Percentiles rank a stretch among this genome's conserved stretches.
These are phyloP conservation scores for Rallus limicola DNA, from an alignment of 2,113 vertebrate species.

Conservation along the genomic window DNA sequence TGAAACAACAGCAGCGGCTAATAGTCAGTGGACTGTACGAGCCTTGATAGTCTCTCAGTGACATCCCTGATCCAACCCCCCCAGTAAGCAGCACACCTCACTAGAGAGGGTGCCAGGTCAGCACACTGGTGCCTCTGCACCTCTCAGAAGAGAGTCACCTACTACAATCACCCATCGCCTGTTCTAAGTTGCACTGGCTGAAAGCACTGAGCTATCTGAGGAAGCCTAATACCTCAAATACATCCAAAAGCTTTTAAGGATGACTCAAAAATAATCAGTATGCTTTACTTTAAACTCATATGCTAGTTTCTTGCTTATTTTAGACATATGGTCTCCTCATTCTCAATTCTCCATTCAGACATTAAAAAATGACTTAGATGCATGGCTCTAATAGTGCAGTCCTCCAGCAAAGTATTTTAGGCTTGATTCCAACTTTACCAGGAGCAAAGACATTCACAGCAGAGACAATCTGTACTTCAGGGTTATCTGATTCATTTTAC, in stretches of 20 bases:
- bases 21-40: no score
- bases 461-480: not conserved
- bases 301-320: not conserved
- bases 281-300: accelerated
- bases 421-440: not conserved
- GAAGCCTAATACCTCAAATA: not conserved
- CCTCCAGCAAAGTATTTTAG: not conserved
- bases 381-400: not conserved
- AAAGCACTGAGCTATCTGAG: not conserved
- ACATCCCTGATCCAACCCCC: no score
- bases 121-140: no score
- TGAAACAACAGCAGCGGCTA: no score
- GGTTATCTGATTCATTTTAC: not conserved
- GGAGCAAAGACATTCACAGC: not conserved
- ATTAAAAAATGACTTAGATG: not conserved
- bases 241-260: not conserved
- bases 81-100: no score
- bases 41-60: no score
- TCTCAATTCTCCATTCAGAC: not conserved
- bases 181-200: no score
- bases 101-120: no score
- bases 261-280: not conserved
- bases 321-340: not conserved
- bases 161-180: no score
- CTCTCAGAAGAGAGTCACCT: no score